These are phyloP conservation scores for Thermophis baileyi DNA, from an alignment of 2,113 vertebrate genomes.

Conservation along the genomic window DNA sequence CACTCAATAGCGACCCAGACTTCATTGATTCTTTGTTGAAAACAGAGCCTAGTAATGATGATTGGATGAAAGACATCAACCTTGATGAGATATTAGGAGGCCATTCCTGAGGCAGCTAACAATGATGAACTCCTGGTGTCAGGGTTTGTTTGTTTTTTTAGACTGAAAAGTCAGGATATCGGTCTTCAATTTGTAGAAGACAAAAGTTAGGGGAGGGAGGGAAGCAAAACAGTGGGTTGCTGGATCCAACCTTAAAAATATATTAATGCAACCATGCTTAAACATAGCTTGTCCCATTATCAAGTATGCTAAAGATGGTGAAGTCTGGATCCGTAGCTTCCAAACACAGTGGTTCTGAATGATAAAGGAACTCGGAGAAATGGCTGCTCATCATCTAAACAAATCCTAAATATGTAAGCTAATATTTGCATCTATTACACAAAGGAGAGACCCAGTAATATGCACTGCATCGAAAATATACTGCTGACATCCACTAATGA, in stretches of 20 bases:
- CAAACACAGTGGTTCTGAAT: constrained; percentile 9
- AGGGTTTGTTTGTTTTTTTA: neutral
- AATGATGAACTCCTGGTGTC: neutral
- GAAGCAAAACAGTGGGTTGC: neutral
- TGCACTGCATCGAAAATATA: constrained; percentile 1
- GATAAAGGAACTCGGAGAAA: constrained; percentile 3
- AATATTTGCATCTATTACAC: constrained; percentile 16
- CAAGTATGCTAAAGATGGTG: neutral
- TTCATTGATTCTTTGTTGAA: constrained; percentile 96
- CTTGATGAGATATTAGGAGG: constrained; percentile 94
- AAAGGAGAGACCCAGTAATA: neutral
- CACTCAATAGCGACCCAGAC: constrained; percentile 89
- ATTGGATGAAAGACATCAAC: constrained; percentile 99
- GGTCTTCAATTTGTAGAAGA: constrained; percentile 44
- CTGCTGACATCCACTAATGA: neutral
- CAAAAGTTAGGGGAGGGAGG: neutral
- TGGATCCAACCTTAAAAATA: neutral
- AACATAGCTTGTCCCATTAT: neutral
- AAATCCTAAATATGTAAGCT: constrained; percentile 35
- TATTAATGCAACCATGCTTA: neutral
- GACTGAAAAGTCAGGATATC: constrained; percentile 43
- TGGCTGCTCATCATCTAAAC: constrained; percentile 8
- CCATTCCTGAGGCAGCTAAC: constrained; percentile 73
- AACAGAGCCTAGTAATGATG: constrained; percentile 91
- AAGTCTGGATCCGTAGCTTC: constrained; percentile 1